phyloP scores from a whole-genome alignment of 2,113 vertebrate genomes.

The Panthera uncia region DNA sequence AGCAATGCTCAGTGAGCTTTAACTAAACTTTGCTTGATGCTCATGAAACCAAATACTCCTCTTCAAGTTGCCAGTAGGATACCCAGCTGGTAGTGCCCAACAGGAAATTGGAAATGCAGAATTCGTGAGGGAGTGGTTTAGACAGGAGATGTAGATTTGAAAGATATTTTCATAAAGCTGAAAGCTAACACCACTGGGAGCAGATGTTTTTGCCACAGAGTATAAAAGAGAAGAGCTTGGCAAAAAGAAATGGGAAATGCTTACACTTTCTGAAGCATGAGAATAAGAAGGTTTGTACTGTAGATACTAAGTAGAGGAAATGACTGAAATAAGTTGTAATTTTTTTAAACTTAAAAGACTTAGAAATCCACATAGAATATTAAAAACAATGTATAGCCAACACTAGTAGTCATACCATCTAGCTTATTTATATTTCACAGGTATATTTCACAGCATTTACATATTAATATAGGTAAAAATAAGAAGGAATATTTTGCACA shows the following conservation, averaged over 20 bases:
- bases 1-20: not conserved
- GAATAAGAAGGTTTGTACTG: not conserved
- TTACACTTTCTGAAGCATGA: not conserved
- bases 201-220: not conserved
- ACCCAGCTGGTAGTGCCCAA: constrained; percentile 17
- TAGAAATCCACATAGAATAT: not conserved
- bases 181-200: constrained; percentile 1
- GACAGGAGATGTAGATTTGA: not conserved
- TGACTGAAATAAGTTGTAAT: not conserved
- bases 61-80: not conserved
- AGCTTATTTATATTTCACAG: not conserved
- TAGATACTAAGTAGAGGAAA: not conserved
- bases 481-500: not conserved
- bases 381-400: not conserved
- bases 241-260: not conserved
- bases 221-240: not conserved
- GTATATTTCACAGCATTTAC: not conserved
- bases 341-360: not conserved
- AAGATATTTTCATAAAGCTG: constrained; percentile 20
- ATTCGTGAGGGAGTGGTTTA: not conserved
- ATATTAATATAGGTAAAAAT: not conserved
- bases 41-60: not conserved
- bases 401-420: not conserved
- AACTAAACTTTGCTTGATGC: not conserved
- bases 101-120: constrained; percentile 9